Conservation (phyloP, 2,888 invertebrate species). For the Pemphredon lugubris region DNA sequence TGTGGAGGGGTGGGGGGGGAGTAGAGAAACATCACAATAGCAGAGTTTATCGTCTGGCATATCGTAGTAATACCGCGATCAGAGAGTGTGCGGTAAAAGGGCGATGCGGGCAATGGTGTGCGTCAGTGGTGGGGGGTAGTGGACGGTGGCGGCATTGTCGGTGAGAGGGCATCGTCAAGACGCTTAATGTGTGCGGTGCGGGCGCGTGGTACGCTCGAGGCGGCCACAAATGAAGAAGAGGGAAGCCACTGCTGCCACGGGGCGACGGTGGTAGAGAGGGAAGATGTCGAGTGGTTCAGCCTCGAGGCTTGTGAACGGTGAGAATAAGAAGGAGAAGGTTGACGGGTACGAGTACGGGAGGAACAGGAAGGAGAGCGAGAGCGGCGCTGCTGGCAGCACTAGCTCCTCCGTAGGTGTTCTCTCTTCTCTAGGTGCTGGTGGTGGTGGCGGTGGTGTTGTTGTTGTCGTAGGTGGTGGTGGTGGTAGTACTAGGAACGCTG, state of each 20-base stretch:
- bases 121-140: slow-evolving; percentile 7
- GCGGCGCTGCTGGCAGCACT: slow-evolving; percentile 54
- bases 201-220: slow-evolving; percentile 74
- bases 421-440: slow-evolving; percentile 29
- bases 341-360: slow-evolving; percentile 29
- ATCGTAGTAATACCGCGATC: neutral
- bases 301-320: slow-evolving; percentile 75
- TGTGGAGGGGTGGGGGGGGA: neutral
- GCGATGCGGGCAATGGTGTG: slow-evolving; percentile 14
- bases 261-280: slow-evolving; percentile 72
- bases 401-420: slow-evolving; percentile 42
- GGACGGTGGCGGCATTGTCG: slow-evolving; percentile 34
- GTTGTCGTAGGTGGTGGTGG: slow-evolving; percentile 6
- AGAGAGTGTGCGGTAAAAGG: neutral
- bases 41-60: no score
- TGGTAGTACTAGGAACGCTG: neutral
- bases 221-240: slow-evolving; percentile 74
- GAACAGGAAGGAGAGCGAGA: slow-evolving; percentile 63
- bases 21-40: neutral
- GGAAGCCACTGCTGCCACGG: no score
- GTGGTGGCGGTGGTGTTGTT: slow-evolving; percentile 25
- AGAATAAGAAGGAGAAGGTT: slow-evolving; percentile 60
- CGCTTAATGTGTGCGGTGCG: slow-evolving; percentile 72
- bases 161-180: slow-evolving; percentile 47
- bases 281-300: slow-evolving; percentile 77